phyloP scores from a whole-genome alignment of 2,888 invertebrate species.

The Deroplatys truncata region DNA sequence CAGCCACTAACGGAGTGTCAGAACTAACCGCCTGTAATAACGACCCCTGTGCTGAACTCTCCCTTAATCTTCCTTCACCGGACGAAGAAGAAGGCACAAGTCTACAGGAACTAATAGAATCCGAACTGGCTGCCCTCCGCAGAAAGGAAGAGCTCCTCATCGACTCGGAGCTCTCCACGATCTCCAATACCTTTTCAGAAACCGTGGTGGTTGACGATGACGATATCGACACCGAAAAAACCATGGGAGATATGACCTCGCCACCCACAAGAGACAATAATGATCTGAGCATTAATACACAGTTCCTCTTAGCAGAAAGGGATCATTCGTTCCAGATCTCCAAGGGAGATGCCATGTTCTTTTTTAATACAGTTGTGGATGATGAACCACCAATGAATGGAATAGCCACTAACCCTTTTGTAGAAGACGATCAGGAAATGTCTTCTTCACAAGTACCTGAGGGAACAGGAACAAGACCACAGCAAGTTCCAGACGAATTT shows the following conservation, averaged over 20 bases:
- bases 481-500: neutral
- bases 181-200: constrained; percentile 1
- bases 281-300: constrained; percentile 21
- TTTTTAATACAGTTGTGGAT: constrained; percentile 18
- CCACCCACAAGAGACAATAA: neutral
- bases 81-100: constrained; percentile 31
- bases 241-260: neutral
- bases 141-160: constrained; percentile 11
- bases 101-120: constrained; percentile 36
- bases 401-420: neutral
- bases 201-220: neutral
- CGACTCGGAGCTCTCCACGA: constrained; percentile 1
- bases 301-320: constrained; percentile 23
- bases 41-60: neutral
- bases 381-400: constrained; percentile 22
- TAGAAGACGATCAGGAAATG: neutral
- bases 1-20: constrained; percentile 3
- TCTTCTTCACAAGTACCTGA: neutral
- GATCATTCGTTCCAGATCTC: constrained; percentile 21
- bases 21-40: neutral
- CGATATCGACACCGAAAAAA: neutral
- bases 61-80: constrained; percentile 10
- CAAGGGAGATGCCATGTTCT: constrained; percentile 20
- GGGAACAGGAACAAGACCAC: neutral
- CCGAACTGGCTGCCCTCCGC: constrained; percentile 31